Evolutionary conservation across 2,113 vertebrate species (phyloP).

Genomic region (Pterocles gutturalis): DNA sequence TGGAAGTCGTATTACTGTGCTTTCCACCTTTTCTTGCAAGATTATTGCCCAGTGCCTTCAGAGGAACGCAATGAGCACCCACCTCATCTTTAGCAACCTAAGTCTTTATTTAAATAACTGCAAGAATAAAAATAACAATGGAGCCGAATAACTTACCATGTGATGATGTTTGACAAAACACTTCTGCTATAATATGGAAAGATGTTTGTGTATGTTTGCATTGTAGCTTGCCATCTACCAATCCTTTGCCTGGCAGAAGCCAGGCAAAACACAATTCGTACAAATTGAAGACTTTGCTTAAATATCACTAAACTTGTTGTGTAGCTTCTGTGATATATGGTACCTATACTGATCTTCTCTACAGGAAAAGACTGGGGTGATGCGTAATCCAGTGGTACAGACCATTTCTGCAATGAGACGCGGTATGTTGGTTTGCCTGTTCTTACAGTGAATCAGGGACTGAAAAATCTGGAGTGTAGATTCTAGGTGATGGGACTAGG

Average conservation of each 20-base stretch:
- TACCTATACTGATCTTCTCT: background rate
- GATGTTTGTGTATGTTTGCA: background rate
- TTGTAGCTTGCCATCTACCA: background rate
- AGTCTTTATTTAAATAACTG: background rate
- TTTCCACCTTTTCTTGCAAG: background rate
- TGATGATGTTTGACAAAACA: background rate
- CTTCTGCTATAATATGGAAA: background rate
- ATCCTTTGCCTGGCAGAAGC: background rate
- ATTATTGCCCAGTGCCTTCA: background rate
- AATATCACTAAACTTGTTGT: background rate
- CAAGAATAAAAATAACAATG: background rate
- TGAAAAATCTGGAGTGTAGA: background rate
- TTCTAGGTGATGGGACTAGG: background rate
- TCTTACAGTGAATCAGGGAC: background rate
- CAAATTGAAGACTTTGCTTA: background rate
- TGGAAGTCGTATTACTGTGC: background rate
- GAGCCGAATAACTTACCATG: background rate
- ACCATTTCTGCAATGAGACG: background rate
- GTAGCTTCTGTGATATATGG: rapidly evolving
- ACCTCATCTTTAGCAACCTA: background rate
- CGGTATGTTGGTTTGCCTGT: background rate
- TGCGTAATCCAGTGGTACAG: background rate
- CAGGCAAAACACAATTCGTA: background rate
- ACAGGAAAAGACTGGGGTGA: background rate
- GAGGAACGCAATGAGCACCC: background rate